Evolutionary conservation across 2,797 vertebrate species (phyloP).

Genomic region (Acropternis orthonyx): DNA sequence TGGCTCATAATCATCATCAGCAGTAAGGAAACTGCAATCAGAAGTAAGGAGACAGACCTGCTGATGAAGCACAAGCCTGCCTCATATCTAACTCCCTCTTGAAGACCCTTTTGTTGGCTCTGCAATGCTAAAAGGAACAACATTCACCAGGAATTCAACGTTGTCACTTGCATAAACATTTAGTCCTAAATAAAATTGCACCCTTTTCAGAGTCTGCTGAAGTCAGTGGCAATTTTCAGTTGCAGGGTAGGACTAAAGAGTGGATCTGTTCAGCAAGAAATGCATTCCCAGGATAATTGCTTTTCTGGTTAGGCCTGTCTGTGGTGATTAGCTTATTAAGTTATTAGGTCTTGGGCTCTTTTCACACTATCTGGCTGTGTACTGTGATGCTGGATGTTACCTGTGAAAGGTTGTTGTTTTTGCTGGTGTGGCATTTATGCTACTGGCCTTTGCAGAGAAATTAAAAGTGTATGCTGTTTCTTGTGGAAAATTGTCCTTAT

Average conservation of each 20-base stretch:
- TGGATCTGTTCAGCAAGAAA: background rate
- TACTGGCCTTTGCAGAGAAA: background rate
- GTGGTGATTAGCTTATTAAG: background rate
- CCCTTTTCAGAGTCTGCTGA: background rate
- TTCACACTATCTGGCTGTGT: background rate
- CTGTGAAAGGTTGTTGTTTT: background rate
- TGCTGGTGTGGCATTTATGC: background rate
- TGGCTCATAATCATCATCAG: background rate
- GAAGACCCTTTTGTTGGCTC: background rate
- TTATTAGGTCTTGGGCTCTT: background rate
- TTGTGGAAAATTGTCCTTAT: background rate
- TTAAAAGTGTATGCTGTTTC: background rate
- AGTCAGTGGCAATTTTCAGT: background rate
- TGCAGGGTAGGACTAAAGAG: background rate
- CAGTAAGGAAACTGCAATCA: conserved; percentile 34
- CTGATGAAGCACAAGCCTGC: conserved; percentile 46
- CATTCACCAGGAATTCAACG: background rate
- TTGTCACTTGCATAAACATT: background rate
- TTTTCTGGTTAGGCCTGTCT: background rate
- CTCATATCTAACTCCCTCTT: background rate
- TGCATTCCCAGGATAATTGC: background rate
- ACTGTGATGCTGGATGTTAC: background rate
- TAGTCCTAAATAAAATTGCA: background rate
- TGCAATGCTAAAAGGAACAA: background rate
- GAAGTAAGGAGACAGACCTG: conserved; percentile 30